Base-by-base conservation (phyloP, 2,797 vertebrate genomes). In the Chaunax sp. region DNA sequence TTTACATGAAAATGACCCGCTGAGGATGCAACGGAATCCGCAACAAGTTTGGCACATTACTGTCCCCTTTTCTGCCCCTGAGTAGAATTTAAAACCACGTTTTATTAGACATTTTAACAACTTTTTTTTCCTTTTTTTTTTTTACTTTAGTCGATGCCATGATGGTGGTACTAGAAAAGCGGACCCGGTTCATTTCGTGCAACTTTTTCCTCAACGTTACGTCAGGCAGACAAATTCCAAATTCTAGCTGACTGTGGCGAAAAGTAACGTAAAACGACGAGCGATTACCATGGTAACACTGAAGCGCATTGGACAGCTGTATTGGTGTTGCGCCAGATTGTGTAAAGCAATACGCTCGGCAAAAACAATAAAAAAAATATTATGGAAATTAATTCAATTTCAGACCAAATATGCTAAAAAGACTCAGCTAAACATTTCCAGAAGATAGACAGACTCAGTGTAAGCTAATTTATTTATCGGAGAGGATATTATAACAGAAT, bases 1-100 rank as follows among this genome's bases (percentile, higher is more conserved):
- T 97, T 98, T 96, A 96, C 97, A 97, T 96, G 95, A 96, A 94
- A 99, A 97, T 96, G 93, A 93, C 92, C 94, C 92, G 76, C 69
- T 75, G 70, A 80, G 72, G 80, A 81, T 75, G 77, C 81, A 93
- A 94, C 62, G 56, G 77, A 95, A 94, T 95, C 94, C 93, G 94
- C 94, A 89, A 92, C 94, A 95, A 95, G 93, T 94, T 92, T 90
- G 92, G 92, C 92, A 88, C 93, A 93, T 88, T 3, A 89, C 93
- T 92, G 53, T 80, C 33, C 43, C 44, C 33, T 68, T 30, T 52
- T 43, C 30, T 30, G 38, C 10, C 60, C 59, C 49, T 16, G 5
- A 51, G 12, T 22, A 50, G 38, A 46, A 6, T 43, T 73, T 46
- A 20, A 64, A 58, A 8, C 12, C 4, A 6, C 1, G 5, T 1